These are phyloP conservation scores for Mus spretus DNA, from an alignment of 2,797 vertebrate genomes.

Conservation along the genomic window DNA sequence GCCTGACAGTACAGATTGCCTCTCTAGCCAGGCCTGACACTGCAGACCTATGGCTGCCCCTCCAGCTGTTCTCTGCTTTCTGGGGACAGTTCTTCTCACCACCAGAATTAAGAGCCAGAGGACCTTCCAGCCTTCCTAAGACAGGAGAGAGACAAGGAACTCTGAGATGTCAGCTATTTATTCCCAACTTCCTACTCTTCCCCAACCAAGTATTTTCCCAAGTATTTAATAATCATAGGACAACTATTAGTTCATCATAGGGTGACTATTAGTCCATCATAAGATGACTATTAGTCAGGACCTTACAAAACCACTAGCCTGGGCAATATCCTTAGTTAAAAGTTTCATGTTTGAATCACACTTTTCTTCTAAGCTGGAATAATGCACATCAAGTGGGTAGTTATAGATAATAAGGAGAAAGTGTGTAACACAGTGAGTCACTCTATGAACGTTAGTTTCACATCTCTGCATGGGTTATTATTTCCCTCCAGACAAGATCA, in stretches of 20 bases:
- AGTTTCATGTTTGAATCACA: slow-evolving; percentile 3
- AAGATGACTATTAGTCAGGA: neutral
- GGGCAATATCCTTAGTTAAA: neutral
- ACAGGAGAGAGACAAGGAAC: neutral
- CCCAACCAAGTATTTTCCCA: slow-evolving; percentile 18
- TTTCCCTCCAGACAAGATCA: slow-evolving; percentile 38
- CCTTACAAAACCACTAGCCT: neutral
- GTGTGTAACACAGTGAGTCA: neutral
- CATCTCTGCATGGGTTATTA: neutral
- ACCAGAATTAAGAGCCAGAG: neutral
- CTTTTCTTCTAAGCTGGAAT: slow-evolving; percentile 15
- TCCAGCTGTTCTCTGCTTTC: neutral
- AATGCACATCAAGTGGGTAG: neutral
- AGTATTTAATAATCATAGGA: neutral
- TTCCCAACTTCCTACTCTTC: slow-evolving; percentile 3
- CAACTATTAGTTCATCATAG: neutral
- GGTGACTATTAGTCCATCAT: neutral
- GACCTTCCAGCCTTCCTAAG: neutral
- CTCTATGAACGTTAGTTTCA: neutral
- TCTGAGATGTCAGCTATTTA: neutral
- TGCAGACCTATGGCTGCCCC: neutral
- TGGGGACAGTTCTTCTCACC: neutral
- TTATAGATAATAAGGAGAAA: neutral
- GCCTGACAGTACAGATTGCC: neutral
- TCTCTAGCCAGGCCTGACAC: neutral